Percentiles rank a stretch among this genome's conserved stretches.
Conservation (phyloP, 2,113 vertebrate genomes). For the Microtus ochrogaster region DNA sequence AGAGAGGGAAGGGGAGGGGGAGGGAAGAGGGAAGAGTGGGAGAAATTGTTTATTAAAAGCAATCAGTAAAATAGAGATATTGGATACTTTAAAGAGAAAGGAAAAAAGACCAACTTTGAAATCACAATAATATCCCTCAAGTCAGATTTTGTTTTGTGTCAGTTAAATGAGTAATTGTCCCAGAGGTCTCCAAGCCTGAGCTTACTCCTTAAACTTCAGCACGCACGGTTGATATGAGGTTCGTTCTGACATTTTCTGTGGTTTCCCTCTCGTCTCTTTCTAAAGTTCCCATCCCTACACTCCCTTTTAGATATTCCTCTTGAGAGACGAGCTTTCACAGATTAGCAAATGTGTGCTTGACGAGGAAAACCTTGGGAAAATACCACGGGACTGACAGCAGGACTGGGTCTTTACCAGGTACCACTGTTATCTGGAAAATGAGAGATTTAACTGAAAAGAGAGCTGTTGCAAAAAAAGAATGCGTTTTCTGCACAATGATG, state of each 20-base stretch:
- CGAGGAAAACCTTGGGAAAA: slow-evolving; percentile 57
- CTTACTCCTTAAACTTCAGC: slow-evolving; percentile 45
- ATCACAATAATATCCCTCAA: slow-evolving; percentile 37
- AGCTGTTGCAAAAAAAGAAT: not conserved
- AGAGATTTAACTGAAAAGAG: not conserved
- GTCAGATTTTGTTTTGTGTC: slow-evolving; percentile 63
- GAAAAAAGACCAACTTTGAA: slow-evolving; percentile 51
- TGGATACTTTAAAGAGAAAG: not conserved
- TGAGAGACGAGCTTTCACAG: slow-evolving; percentile 62
- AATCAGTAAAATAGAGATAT: slow-evolving; percentile 51
- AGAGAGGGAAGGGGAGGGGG: not conserved
- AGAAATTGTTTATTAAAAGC: slow-evolving; percentile 31
- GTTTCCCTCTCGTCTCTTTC: slow-evolving; percentile 63
- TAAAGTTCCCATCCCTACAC: slow-evolving; percentile 49
- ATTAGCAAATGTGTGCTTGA: slow-evolving; percentile 62
- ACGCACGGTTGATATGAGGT: slow-evolving; percentile 2
- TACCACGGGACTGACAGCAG: not conserved
- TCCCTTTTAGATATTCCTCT: slow-evolving; percentile 69
- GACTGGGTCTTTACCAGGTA: slow-evolving; percentile 1
- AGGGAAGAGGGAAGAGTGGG: too few species aligned
- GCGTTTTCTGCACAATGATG: not conserved
- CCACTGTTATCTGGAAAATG: not conserved
- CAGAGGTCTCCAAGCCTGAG: slow-evolving; percentile 43
- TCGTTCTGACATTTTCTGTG: slow-evolving; percentile 72
- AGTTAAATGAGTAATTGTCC: slow-evolving; percentile 58